Base-by-base conservation (phyloP, 2,797 vertebrate species). In the Ceryle rudis region DNA sequence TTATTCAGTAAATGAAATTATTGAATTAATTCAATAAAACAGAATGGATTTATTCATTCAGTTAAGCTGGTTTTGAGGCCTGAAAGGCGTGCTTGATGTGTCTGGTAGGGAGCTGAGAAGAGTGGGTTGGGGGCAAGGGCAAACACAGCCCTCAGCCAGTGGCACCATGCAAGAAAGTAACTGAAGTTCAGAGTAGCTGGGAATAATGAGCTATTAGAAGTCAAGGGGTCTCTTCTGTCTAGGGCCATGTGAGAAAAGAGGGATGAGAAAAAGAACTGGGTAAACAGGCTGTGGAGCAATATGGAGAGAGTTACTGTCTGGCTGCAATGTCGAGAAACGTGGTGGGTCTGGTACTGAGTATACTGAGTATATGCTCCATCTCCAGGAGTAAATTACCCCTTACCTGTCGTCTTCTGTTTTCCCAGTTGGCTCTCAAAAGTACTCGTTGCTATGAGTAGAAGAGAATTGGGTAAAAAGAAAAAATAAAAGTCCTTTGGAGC, bases 261-360 rank as follows among this genome's bases (percentile, higher is more conserved):
- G 13, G 25, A 65, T 41, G 25, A 70, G 67, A 70, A 66, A 39
- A 87, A 55, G 23, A 70, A 19, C 7, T 28, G 78, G 6, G 23
- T 69, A 21, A 86, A 28, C 7, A 93, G 49, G 17, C 44, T 39
- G 9, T 47, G 47, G 47, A 77, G 55, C 26, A 54, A 1, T 46
- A 18, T 19, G 44, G 75, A 46, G 54, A 71, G 37, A 44, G 9
- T 9, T 55, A 61, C 14, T 78, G 35, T 26, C 33, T 67, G 70
- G 18, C 21, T 85, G 57, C 33, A 57, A 1, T 2, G 1, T 44
- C 23, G 80, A 77, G 51, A 46, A 35, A 41, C 0, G 1, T 11
- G 18, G 10, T 2, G 31, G 41, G 37, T 18, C 28, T 64, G 41
- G 5, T 0, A 1, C 52, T 46, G 61, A 29, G 7, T 7, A 2